phyloP scores from a whole-genome alignment of 2,888 invertebrate genomes.

The Nephrotoma guestfalica region DNA sequence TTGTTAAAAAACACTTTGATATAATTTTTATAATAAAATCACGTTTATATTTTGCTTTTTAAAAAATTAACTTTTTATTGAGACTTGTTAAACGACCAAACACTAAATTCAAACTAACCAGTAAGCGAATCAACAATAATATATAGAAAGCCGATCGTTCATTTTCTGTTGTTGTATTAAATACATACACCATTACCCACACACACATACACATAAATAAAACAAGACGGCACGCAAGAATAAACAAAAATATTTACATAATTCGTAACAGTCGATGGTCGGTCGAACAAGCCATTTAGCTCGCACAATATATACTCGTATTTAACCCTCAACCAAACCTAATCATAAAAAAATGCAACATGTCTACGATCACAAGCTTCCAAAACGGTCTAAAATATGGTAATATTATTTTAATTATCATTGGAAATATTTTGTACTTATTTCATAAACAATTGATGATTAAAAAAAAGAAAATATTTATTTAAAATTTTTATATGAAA shows the following conservation, averaged over 20 bases:
- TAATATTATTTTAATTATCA: too few species aligned
- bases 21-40: neutral
- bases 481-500: too few species aligned
- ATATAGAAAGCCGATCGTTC: neutral
- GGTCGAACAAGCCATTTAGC: neutral
- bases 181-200: neutral
- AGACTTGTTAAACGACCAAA: neutral
- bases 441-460: too few species aligned
- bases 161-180: neutral
- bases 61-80: neutral
- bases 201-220: neutral
- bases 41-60: neutral
- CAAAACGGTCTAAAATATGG: too few species aligned
- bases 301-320: neutral
- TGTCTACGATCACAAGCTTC: too few species aligned
- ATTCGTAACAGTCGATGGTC: neutral
- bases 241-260: neutral
- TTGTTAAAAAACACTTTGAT: neutral
- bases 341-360: too few species aligned
- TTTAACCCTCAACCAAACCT: too few species aligned
- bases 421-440: too few species aligned
- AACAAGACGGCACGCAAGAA: neutral
- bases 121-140: neutral
- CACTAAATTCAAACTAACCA: neutral
- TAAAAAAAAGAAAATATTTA: too few species aligned